Evolutionary conservation across 2,113 vertebrate genomes (phyloP).

Genomic region (Prunella fulvescens): DNA sequence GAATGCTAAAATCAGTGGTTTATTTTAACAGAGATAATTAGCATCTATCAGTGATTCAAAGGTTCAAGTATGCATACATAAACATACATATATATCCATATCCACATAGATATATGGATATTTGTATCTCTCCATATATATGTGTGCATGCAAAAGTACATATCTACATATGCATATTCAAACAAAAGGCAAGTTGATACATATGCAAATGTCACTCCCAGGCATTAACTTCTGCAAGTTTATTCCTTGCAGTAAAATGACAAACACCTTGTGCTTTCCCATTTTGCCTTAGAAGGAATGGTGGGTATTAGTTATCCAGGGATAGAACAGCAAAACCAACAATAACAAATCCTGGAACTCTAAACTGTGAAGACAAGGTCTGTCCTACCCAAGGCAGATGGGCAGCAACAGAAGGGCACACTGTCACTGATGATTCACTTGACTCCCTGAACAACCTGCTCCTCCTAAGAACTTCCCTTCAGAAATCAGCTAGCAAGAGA

Average conservation of each 20-base stretch:
- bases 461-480: background rate
- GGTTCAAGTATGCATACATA: background rate
- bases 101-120: background rate
- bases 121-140: background rate
- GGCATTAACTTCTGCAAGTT: background rate
- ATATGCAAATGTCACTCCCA: background rate
- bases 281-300: background rate
- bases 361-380: background rate
- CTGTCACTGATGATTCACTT: background rate
- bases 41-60: background rate
- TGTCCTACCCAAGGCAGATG: background rate
- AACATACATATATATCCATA: background rate
- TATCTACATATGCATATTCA: background rate
- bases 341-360: background rate
- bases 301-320: background rate
- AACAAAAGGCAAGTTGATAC: background rate
- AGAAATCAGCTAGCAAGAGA: background rate
- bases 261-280: background rate
- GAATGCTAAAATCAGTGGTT: background rate
- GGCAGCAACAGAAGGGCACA: background rate
- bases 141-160: background rate
- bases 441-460: background rate
- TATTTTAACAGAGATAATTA: background rate
- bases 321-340: background rate
- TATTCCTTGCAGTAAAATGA: background rate